Percentiles rank a stretch among this genome's conserved stretches.
phyloP scores from a whole-genome alignment of 1,140 invertebrate genomes.

The Eurytemora carolleeae region DNA sequence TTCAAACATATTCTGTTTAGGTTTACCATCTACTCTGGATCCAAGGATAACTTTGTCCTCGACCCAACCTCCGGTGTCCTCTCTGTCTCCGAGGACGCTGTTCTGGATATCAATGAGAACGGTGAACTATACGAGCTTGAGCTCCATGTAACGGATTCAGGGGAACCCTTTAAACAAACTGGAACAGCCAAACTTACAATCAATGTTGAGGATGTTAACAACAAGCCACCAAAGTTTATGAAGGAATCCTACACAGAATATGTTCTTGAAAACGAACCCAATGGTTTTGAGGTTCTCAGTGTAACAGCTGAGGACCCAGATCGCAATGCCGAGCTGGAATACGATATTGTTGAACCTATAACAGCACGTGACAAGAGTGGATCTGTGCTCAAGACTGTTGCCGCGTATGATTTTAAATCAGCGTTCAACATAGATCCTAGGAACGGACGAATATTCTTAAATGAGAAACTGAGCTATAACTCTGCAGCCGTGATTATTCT shows the following conservation, averaged over 20 bases:
- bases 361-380: conserved; percentile 52
- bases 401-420: conserved; percentile 20
- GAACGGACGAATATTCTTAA: conserved; percentile 36
- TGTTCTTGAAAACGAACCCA: conserved; percentile 18
- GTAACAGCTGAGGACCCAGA: conserved; percentile 47
- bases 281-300: conserved; percentile 32
- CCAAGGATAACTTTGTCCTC: conserved; percentile 57
- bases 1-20: too few species aligned
- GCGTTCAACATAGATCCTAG: conserved; percentile 8
- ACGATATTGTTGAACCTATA: conserved; percentile 42
- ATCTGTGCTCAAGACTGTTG: conserved; percentile 37
- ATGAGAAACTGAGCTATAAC: conserved; percentile 50
- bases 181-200: conserved; percentile 17
- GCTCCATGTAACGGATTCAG: conserved; percentile 36
- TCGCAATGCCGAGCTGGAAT: conserved; percentile 41
- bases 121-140: conserved; percentile 44
- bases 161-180: conserved; percentile 19
- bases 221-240: conserved; percentile 52
- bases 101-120: conserved; percentile 44
- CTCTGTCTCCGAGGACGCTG: conserved; percentile 46
- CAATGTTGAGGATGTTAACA: conserved; percentile 50
- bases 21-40: conserved; percentile 43
- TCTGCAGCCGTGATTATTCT: conserved; percentile 54
- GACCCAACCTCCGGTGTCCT: conserved; percentile 45
- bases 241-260: conserved; percentile 19